phyloP scores from a whole-genome alignment of 2,797 vertebrate genomes.

The Buphagus erythrorhynchus region DNA sequence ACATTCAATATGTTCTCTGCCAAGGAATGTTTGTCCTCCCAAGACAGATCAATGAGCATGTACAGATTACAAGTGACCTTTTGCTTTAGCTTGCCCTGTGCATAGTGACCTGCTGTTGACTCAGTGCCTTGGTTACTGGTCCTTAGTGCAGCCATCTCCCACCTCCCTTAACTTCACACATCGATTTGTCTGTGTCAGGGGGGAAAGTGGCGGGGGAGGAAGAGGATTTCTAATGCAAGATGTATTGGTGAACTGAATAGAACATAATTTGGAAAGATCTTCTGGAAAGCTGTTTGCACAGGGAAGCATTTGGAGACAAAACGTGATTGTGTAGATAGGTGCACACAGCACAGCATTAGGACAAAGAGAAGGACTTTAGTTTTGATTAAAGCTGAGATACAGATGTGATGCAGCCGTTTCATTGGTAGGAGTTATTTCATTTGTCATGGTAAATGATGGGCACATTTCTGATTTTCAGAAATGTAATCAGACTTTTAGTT shows the following conservation, averaged over 20 bases:
- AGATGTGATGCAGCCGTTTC: neutral
- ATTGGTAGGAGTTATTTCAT: neutral
- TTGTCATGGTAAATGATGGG: neutral
- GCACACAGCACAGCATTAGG: neutral
- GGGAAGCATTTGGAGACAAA: neutral
- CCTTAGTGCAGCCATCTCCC: neutral
- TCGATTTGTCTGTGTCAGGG: neutral
- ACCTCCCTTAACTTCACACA: neutral
- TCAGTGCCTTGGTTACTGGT: conserved; percentile 27
- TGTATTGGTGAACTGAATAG: neutral
- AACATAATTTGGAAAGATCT: neutral
- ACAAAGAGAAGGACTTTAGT: neutral
- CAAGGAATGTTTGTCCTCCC: conserved; percentile 38
- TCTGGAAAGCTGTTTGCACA: neutral
- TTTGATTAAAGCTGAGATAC: neutral
- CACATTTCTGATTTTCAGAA: neutral
- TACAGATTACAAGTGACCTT: conserved; percentile 33
- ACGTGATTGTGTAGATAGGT: neutral
- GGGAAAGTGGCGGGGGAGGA: neutral
- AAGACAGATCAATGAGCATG: conserved; percentile 1
- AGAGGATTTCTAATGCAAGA: neutral
- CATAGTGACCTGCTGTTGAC: conserved; percentile 16
- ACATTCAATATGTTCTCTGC: neutral
- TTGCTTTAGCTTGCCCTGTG: neutral
- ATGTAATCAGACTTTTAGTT: neutral